Evolutionary conservation across 2,888 invertebrate species (phyloP), one percentile per base, ranked within the genome.

Genomic region (Hyposoter dolosus): DNA sequence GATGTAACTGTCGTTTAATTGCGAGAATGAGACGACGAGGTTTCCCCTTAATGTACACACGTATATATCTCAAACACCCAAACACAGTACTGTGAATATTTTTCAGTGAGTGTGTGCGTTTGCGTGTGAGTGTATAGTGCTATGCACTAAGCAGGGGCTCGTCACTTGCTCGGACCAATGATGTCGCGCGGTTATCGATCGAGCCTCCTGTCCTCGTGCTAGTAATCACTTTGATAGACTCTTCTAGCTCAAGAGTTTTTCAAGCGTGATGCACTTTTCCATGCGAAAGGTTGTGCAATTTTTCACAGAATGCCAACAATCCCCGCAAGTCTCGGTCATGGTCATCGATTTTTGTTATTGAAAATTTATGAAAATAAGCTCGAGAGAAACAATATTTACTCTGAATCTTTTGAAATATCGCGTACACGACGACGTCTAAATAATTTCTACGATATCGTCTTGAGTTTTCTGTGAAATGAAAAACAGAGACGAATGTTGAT

Each of bases 121-220:
- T 40, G 40, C 23, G 23, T 56, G 1, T 3, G 28, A 15, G 28
- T 15, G 2, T 53, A 53, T 10, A 60, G 56, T 63, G 35, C 35
- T 75, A 69, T 75, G 65, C 47, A 65, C 23, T 32, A 17, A 47
- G 28, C 12, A 60, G 82, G 79, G 85, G 85, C 85, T 82, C 84
- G 84, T 75, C 84, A 40, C 68, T 69, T 40, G 45, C 1, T n/a
- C 65, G 40, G 65, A 66, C 86, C 86, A 86, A 86, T 86, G 56
- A 79, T 72, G 69, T 56, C 74, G 78, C 83, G 47, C 32, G 79
- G 40, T 43, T 45, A 82, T 84, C 84, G 83, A 84, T 86, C 85
- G 81, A 40, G 85, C 56, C 82, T 43, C 40, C 23, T 63, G 50
- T 77, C 56, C 72, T 74, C 68, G 43, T 60, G 65, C 28, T 65